phyloP scores from a whole-genome alignment of 2,888 invertebrate species.

The Empis stercorea region DNA sequence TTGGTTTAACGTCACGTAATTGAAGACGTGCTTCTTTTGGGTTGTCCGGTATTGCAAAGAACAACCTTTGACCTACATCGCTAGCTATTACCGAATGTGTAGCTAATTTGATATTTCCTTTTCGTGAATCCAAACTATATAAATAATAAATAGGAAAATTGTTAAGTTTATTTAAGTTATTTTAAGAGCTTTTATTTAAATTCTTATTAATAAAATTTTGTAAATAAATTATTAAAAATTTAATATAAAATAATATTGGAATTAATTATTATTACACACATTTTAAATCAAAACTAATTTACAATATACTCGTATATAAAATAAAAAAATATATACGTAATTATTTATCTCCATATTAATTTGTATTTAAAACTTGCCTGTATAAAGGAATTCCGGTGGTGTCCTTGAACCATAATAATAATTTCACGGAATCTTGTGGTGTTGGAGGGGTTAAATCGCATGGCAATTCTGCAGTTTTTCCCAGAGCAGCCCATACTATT shows the following conservation, averaged over 20 bases:
- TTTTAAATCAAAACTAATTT: too few species aligned
- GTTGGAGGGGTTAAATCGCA: conserved; percentile 69
- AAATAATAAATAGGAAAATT: background rate
- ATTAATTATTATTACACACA: too few species aligned
- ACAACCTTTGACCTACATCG: conserved; percentile 60
- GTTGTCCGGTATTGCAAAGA: conserved; percentile 59
- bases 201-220: too few species aligned
- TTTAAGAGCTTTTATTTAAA: too few species aligned
- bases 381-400: conserved; percentile 72
- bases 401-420: conserved; percentile 87
- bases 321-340: too few species aligned
- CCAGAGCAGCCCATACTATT: conserved; percentile 63
- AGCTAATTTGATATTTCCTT: conserved; percentile 49
- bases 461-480: conserved; percentile 63
- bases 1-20: conserved; percentile 54
- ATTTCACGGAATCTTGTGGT: conserved; percentile 56
- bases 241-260: too few species aligned
- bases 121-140: conserved; percentile 63
- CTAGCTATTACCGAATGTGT: conserved; percentile 67
- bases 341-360: too few species aligned
- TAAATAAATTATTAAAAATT: too few species aligned
- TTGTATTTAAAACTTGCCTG: conserved; percentile 46
- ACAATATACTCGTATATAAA: too few species aligned
- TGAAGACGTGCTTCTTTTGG: conserved; percentile 61
- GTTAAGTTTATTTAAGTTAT: too few species aligned